Percentiles rank a stretch among this genome's conserved stretches.
Conservation (phyloP, 2,113 vertebrate genomes). For the Micronisus gabar region DNA sequence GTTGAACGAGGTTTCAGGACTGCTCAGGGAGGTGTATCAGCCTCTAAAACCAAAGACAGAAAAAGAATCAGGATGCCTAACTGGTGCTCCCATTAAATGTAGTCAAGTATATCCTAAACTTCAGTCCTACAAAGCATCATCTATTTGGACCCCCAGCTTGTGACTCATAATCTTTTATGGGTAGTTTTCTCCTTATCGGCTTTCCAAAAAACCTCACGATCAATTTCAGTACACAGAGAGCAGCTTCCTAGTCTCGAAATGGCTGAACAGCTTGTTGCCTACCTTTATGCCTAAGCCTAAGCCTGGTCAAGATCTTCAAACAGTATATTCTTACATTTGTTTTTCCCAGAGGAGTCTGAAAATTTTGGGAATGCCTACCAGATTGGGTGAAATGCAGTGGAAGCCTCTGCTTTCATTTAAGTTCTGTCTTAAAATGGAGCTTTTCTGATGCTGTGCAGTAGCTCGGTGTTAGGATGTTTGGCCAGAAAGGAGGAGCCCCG, state of each 20-base stretch:
- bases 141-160: neutral
- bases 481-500: neutral
- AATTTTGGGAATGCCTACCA: neutral
- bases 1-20: neutral
- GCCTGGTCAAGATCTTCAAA: neutral
- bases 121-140: neutral
- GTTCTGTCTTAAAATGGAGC: neutral
- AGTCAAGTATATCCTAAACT: neutral
- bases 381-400: neutral
- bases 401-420: neutral
- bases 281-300: neutral
- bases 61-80: neutral
- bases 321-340: neutral
- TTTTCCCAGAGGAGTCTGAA: neutral
- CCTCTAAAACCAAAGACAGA: neutral
- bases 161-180: neutral
- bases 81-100: neutral
- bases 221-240: rapidly evolving
- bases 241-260: neutral
- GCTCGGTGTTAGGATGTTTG: neutral
- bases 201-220: neutral
- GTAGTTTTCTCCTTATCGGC: neutral
- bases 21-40: neutral
- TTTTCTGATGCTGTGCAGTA: neutral
- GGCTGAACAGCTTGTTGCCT: neutral